A percentile compares a stretch with the other conserved stretches of the same genome.
Conservation (phyloP, 2,113 vertebrate species). For the Lepidothrix coronata region DNA sequence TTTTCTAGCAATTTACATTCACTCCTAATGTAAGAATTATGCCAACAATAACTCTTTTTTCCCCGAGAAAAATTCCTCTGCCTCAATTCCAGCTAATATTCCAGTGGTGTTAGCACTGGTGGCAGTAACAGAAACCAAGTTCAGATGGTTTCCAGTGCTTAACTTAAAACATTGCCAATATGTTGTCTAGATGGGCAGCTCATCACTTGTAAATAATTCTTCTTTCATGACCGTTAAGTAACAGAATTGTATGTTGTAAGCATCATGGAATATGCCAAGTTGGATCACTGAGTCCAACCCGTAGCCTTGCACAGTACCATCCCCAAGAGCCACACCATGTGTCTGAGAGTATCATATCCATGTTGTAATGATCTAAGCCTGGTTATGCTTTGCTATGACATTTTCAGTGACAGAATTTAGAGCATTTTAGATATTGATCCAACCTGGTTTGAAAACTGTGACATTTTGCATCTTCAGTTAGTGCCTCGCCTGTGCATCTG, state of each 20-base stretch:
- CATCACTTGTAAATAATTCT: neutral
- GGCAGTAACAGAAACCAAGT: neutral
- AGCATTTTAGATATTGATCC: neutral
- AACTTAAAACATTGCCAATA: neutral
- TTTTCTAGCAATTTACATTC: neutral
- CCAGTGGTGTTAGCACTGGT: neutral
- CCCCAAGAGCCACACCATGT: neutral
- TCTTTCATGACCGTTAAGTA: neutral
- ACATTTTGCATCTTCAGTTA: neutral
- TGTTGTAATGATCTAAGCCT: neutral
- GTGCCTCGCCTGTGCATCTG: neutral
- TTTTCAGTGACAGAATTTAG: neutral
- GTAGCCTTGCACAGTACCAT: neutral
- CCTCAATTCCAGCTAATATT: neutral
- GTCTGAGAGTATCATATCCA: neutral
- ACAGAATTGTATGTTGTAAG: neutral
- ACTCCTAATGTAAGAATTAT: neutral
- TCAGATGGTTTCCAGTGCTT: neutral
- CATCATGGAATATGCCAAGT: neutral
- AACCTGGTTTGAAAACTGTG: neutral
- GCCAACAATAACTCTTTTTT: neutral
- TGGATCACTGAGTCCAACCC: neutral
- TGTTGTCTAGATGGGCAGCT: neutral
- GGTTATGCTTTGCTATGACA: neutral
- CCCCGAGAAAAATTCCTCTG: neutral